Base-by-base conservation (phyloP, 2,888 invertebrate species). In the Belgica antarctica region DNA sequence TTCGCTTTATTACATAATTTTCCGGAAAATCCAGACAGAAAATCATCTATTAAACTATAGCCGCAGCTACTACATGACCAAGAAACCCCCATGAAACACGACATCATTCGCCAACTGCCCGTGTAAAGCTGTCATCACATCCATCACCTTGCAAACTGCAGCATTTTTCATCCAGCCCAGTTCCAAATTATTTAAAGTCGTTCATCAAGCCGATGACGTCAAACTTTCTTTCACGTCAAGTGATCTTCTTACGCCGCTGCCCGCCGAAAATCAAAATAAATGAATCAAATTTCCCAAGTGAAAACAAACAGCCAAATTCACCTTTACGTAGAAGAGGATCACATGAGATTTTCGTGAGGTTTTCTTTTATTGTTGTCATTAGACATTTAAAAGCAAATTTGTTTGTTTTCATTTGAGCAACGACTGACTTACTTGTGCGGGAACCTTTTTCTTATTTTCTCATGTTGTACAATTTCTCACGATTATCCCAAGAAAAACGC, bases 291-390 rank as follows among this genome's bases (percentile, higher is more conserved):
- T 61, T 61, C 27, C 7, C 12, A 61, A 61, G 61, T 61, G 27
- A 28, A 59, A 27, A 52, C 52, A n/a, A 52, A 52, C 52, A n/a
- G 15, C n/a, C n/a, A n/a, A n/a, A n/a, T n/a, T n/a, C n/a, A n/a
- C n/a, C n/a, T n/a, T n/a, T n/a, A n/a, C n/a, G 52, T 3, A 41
- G 41, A 22, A 52, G 17, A 52, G 22, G 5, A 31, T 52, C 52
- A 52, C 52, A 52, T 52, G 52, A n/a, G n/a, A 22, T 22, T 52
- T 52, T 52, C 52, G 52, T n/a, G 52, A 52, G 22, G 7, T 19
- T 52, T 52, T 52, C 52, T 19, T n/a, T 52, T 52, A 22, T 41
- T 52, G 52, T 52, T 52, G 52, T 52, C 52, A 28, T 57, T 57
- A 10, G 12, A 22, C 57, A 57, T 25, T 57, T 22, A 57, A 57